Percentiles rank a stretch among this genome's conserved stretches.
Evolutionary conservation across 2,797 vertebrate species (phyloP).

Genomic region (Adelosebastes latens): DNA sequence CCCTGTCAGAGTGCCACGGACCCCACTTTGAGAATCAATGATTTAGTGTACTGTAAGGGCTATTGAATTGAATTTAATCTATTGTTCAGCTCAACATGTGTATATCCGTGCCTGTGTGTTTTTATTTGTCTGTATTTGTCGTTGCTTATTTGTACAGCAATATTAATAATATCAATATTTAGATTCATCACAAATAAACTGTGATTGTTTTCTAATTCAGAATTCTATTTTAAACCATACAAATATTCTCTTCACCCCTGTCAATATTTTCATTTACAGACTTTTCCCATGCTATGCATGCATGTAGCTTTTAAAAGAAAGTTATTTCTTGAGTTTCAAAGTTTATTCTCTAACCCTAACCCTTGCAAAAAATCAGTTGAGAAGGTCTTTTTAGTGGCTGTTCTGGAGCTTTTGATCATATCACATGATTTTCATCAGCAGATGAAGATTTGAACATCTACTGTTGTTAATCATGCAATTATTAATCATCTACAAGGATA

Average conservation of each 20-base stretch:
- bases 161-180: neutral
- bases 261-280: neutral
- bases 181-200: neutral
- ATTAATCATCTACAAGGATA: neutral
- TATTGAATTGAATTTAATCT: too few relatives aligned
- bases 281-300: neutral
- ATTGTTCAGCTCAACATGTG: too few relatives aligned
- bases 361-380: neutral
- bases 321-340: neutral
- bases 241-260: neutral
- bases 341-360: neutral
- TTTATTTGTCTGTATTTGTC: too few relatives aligned
- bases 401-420: too few relatives aligned
- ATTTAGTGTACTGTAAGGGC: too few relatives aligned
- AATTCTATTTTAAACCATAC: neutral
- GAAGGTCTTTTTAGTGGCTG: too few relatives aligned
- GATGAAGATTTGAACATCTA: neutral
- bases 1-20: accelerated
- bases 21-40: too few relatives aligned
- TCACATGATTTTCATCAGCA: neutral
- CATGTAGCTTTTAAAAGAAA: neutral
- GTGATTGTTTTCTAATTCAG: neutral
- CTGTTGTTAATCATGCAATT: neutral
- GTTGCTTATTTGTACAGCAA: neutral
- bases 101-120: accelerated